Percentiles rank a stretch among this genome's conserved stretches.
phyloP scores from a whole-genome alignment of 2,888 invertebrate genomes.

The Endomychus coccineus region DNA sequence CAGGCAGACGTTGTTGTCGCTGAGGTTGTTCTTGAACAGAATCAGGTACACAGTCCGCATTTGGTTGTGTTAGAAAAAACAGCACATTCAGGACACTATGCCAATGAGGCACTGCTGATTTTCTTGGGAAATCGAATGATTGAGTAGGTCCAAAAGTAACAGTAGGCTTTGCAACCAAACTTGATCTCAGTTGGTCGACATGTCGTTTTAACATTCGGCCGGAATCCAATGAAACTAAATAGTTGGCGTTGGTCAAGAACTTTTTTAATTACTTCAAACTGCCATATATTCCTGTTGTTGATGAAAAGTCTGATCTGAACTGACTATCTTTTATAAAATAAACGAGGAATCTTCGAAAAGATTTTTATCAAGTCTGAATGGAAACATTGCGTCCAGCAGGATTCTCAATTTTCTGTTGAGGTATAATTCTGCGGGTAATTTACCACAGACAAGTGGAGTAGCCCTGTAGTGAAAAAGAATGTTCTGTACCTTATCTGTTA shows the following conservation, averaged over 20 bases:
- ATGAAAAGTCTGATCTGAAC: background rate
- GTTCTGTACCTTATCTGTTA: conserved; percentile 1
- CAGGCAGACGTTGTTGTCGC: no score
- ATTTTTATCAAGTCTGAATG: background rate
- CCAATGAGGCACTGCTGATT: no score
- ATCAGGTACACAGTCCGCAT: no score
- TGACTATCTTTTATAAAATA: background rate
- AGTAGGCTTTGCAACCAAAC: background rate
- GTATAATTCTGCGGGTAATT: background rate
- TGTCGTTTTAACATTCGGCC: background rate
- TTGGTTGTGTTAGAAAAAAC: no score
- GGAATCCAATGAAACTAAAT: background rate
- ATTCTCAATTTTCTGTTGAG: background rate
- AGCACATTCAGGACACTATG: no score
- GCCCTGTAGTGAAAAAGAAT: background rate
- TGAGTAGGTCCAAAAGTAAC: no score
- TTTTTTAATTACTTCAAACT: background rate
- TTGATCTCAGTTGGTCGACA: background rate
- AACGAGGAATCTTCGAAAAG: background rate
- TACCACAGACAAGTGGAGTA: conserved; percentile 1
- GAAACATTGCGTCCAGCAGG: background rate
- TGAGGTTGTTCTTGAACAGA: no score
- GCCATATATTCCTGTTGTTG: conserved; percentile 1
- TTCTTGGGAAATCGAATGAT: no score
- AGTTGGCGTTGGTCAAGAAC: background rate